Evolutionary conservation across 2,888 invertebrate species (phyloP), one percentile per base, ranked within the genome.

Genomic region (Leucozona laternaria): DNA sequence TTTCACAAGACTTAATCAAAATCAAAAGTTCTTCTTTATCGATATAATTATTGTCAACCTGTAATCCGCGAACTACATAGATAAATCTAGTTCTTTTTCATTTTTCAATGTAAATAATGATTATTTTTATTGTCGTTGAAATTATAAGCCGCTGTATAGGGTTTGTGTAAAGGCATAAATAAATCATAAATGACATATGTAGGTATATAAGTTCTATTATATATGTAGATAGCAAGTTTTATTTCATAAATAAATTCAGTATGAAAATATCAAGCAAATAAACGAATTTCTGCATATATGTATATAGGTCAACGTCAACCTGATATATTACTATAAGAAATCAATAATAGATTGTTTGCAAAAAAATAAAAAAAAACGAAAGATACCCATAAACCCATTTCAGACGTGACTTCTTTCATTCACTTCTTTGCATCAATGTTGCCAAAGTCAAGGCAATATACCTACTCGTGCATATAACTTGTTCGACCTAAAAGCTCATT

Each of bases 401-500:
- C 48, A 28, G 45, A 66, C 31, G 13, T 34, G 48, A 48, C 20
- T 66, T 66, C 45, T 66, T 64, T 43, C 28, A 28, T 62, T 66
- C 7, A n/a, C 25, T 62, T 62, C n/a, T 45, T 45, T 31, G 43
- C 45, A 66, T 66, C 48, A 85, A 85, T 77, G 81, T 73, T 85
- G 73, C 57, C 85, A 81, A 86, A 81, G 85, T 81, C 85, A 86
- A 73, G 78, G 73, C 11, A 81, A 78, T 53, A 77, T 53, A 15
- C 13, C 20, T 25, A 25, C 4, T 2, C 25, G 2, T 15, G 13
- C 11, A 10, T 48, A 20, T 4, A 22, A 28, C 58, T 17, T 15
- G 17, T 13, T n/a, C 15, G 11, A 53, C 22, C 37, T 25, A 13
- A 62, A 55, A 60, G 78, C 79, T 68, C 53, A 73, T 70, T 78